These are phyloP conservation scores for Colletes collaris DNA, from an alignment of 2,888 invertebrate species.

Conservation along the genomic window DNA sequence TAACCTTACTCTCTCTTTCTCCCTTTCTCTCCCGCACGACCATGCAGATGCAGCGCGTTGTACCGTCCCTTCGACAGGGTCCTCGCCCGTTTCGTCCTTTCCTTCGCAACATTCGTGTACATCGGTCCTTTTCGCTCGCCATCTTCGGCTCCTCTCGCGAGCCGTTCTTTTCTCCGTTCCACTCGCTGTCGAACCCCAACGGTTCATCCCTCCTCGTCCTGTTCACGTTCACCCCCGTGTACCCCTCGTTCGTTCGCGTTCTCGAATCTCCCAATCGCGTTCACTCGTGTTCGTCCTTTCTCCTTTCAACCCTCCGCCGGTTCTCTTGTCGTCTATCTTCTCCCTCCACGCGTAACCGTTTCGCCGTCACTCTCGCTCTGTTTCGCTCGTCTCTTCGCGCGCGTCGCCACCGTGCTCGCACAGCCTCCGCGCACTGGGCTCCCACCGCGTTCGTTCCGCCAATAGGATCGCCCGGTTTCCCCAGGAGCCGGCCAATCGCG, in stretches of 20 bases:
- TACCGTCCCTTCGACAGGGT: slow-evolving; percentile 38
- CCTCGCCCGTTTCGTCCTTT: slow-evolving; percentile 40
- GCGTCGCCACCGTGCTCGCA: neutral
- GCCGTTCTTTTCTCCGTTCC: slow-evolving; percentile 10
- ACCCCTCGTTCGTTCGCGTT: slow-evolving; percentile 30
- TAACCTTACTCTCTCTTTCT: slow-evolving; percentile 40
- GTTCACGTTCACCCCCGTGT: slow-evolving; percentile 31
- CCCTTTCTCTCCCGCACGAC: slow-evolving; percentile 45
- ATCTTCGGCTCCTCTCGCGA: neutral
- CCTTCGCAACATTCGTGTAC: slow-evolving; percentile 52
- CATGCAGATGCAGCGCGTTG: slow-evolving; percentile 54
- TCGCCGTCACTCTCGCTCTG: slow-evolving; percentile 4
- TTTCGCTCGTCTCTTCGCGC: neutral
- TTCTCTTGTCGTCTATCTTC: neutral
- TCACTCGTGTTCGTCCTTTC: slow-evolving; percentile 24
- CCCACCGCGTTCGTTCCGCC: slow-evolving; percentile 35
- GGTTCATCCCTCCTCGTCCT: slow-evolving; percentile 28
- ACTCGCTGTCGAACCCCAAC: slow-evolving; percentile 12
- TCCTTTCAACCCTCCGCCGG: slow-evolving; percentile 12
- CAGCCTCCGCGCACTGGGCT: slow-evolving; percentile 48
- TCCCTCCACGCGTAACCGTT: neutral
- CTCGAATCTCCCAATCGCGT: slow-evolving; percentile 46
- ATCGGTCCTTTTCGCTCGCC: slow-evolving; percentile 46
- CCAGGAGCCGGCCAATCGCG: slow-evolving; percentile 57
- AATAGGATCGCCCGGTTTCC: slow-evolving; percentile 49